Percentiles rank a stretch among this genome's conserved stretches.
phyloP scores from a whole-genome alignment of 2,888 invertebrate species.

The Drosophila glabriapex region DNA sequence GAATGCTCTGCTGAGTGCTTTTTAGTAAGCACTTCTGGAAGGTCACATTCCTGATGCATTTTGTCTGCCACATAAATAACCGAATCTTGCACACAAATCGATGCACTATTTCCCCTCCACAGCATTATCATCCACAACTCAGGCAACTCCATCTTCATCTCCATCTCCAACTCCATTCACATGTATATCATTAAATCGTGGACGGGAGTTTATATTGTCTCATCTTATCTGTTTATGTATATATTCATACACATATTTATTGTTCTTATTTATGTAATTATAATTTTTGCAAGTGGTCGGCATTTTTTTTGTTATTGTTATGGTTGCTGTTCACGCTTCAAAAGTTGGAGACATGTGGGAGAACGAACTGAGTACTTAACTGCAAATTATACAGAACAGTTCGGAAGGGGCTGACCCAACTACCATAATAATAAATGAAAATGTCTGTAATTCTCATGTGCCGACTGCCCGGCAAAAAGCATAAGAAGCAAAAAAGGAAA shows the following conservation, averaged over 20 bases:
- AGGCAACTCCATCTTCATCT: conserved; percentile 15
- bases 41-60: not conserved
- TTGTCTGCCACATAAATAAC: not conserved
- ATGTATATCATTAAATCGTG: conserved; percentile 8
- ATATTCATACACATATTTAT: conserved; percentile 19
- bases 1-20: conserved; percentile 30
- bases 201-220: conserved; percentile 48
- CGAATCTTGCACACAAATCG: not conserved
- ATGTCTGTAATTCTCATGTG: conserved; percentile 78
- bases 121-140: not conserved
- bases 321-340: conserved; percentile 46
- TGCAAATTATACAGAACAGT: conserved; percentile 66
- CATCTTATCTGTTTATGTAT: conserved; percentile 47
- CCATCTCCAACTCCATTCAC: not conserved
- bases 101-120: not conserved
- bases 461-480: conserved; percentile 27
- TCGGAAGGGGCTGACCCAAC: conserved; percentile 46
- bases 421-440: conserved; percentile 72
- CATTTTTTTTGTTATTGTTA: conserved; percentile 15
- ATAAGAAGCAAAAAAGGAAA: conserved; percentile 21
- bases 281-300: conserved; percentile 61
- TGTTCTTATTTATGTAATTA: conserved; percentile 40
- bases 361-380: conserved; percentile 53
- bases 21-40: not conserved
- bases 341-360: conserved; percentile 62